These are phyloP conservation scores for Calosoma granatense DNA, from an alignment of 1,140 invertebrate species.

Conservation along the genomic window DNA sequence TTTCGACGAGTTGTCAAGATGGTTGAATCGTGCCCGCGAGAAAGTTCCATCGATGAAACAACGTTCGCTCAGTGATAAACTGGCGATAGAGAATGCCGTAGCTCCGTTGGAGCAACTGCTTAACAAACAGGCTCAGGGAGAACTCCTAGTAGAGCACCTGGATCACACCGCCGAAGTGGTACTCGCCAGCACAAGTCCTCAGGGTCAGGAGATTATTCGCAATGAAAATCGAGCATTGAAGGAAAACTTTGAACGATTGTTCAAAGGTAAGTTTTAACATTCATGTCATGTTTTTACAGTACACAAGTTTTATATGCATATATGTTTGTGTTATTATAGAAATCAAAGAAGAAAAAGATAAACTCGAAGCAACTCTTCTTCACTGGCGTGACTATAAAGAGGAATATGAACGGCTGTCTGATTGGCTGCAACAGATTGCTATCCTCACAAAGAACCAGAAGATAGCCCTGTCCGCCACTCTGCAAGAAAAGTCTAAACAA, in stretches of 20 bases:
- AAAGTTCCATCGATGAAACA: constrained; percentile 82
- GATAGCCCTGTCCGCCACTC: constrained; percentile 66
- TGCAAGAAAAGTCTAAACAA: constrained; percentile 78
- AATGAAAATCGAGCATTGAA: constrained; percentile 75
- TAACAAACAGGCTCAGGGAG: constrained; percentile 85
- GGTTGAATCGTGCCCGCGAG: constrained; percentile 76
- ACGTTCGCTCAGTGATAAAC: constrained; percentile 70
- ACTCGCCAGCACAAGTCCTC: constrained; percentile 66
- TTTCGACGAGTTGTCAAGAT: constrained; percentile 74
- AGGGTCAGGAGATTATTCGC: constrained; percentile 68
- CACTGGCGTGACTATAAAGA: constrained; percentile 88
- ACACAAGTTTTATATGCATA: too few species aligned
- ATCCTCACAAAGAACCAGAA: constrained; percentile 86
- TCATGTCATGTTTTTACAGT: too few species aligned
- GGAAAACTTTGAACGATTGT: constrained; percentile 75
- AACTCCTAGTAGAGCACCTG: constrained; percentile 74
- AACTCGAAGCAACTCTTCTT: constrained; percentile 68
- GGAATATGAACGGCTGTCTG: constrained; percentile 80
- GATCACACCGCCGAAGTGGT: constrained; percentile 78
- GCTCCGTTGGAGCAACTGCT: constrained; percentile 74
- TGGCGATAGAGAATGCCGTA: constrained; percentile 79
- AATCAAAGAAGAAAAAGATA: constrained; percentile 73
- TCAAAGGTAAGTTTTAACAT: constrained; percentile 42
- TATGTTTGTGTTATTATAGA: constrained; percentile 46
- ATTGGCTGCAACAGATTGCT: constrained; percentile 90